These are phyloP conservation scores for Drosophila mercatorum DNA, from an alignment of 2,888 invertebrate species.

Conservation along the genomic window DNA sequence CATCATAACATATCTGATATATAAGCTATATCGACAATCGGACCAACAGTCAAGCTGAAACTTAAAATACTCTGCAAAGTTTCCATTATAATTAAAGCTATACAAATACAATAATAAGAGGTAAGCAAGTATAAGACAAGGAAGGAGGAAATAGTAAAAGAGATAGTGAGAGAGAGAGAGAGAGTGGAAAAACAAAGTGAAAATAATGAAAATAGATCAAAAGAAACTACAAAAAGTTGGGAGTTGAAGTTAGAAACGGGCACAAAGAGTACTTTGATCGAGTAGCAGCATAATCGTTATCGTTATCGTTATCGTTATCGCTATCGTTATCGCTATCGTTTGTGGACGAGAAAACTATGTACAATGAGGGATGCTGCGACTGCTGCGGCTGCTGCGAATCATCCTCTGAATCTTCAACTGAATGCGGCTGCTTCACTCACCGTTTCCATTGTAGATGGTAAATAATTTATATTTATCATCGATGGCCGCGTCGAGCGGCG, in stretches of 20 bases:
- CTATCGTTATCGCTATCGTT: conserved; percentile 8
- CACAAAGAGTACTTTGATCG: conserved; percentile 23
- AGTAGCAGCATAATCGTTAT: conserved; percentile 25
- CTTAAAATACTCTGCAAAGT: conserved; percentile 15
- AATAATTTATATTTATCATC: conserved; percentile 85
- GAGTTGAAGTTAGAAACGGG: conserved; percentile 16
- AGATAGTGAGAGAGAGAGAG: not conserved
- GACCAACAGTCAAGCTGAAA: not conserved
- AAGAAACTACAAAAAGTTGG: conserved; percentile 9
- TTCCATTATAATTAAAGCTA: conserved; percentile 1
- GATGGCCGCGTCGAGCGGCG: conserved; percentile 69
- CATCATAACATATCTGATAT: not conserved
- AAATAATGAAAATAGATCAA: conserved; percentile 5
- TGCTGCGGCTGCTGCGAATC: conserved; percentile 17
- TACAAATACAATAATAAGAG: conserved; percentile 8
- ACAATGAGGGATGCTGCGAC: conserved; percentile 6
- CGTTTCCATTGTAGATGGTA: conserved; percentile 85
- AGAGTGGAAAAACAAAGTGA: not conserved
- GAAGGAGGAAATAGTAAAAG: conserved; percentile 1
- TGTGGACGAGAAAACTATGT: not conserved
- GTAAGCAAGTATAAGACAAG: not conserved
- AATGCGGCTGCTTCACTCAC: conserved; percentile 80
- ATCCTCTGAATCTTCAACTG: conserved; percentile 2
- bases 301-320: conserved; percentile 4
- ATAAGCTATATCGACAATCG: not conserved